Base-by-base conservation (phyloP, 2,113 vertebrate genomes). In the Labeo rohita region DNA sequence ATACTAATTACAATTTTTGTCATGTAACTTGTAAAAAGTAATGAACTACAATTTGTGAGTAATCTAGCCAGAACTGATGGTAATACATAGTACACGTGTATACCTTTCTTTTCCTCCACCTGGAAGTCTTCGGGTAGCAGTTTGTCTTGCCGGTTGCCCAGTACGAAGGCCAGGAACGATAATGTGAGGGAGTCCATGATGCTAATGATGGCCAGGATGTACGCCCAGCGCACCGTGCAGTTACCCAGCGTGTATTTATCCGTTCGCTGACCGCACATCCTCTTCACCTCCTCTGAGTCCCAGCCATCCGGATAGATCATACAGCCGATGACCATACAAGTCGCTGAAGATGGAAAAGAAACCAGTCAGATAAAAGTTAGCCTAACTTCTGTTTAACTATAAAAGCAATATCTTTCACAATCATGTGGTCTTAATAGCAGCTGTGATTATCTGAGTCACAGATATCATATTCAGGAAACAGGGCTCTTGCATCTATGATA, bases 191-290 rank as follows among this genome's bases (percentile, higher is more conserved):
- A 96, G 1, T 99, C 98, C 2, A 98, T 95, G 92, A 99, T 99
- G 92, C 96, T 97, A 80, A 99, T 98, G 93, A 99, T 98, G 91
- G 97, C 98, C 85, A 99, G 95, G 95, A 99, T 98, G 94, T 98
- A 99, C 0, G 98, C 98, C 98, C 98, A 99, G 93, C 98, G 98
- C 91, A 99, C 96, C 0, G 97, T 98, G 93, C 98, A 99, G 91
- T 97, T 97, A 0, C 98, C 98, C 92, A 99, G 94, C 0, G 97
- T 96, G 94, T 99, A 99, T 81, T 99, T 99, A 91, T 98, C 98
- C 0, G 98, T 97, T 80, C 96, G 96, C 92, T 99, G 96, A 45
- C 98, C 98, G 0, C 98, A 99, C 97, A 99, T 95, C 12, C 96
- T 92, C 90, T 92, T 96, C 90, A 99, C 98, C 92, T 97, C 96